A percentile compares a stretch with the other conserved stretches of the same genome.
phyloP scores from a whole-genome alignment of 2,113 vertebrate species.

The Rattus norvegicus region GRCr8 NC_086033.1:107712501-107713000 shows the following conservation, averaged over 20 bases:
- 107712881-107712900: background rate
- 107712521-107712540: background rate
- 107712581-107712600: too few relatives aligned
- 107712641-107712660: background rate
- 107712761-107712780: background rate
- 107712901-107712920: background rate
- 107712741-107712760: background rate
- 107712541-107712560: background rate
- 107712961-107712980: background rate
- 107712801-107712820: slow-evolving; percentile 11
- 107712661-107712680: background rate
- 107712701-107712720: background rate
- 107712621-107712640: background rate
- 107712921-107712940: background rate
- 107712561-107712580: background rate
- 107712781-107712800: background rate
- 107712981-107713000: background rate
- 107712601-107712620: background rate
- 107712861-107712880: background rate
- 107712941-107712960: background rate
- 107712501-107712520: background rate
- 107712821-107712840: slow-evolving; percentile 24
- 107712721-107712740: background rate
- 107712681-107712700: background rate
- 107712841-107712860: background rate